Percentiles rank a stretch among this genome's conserved stretches.
These are phyloP conservation scores for Pectinophora gossypiella DNA, from an alignment of 1,140 invertebrate genomes.

Conservation along the genomic window DNA sequence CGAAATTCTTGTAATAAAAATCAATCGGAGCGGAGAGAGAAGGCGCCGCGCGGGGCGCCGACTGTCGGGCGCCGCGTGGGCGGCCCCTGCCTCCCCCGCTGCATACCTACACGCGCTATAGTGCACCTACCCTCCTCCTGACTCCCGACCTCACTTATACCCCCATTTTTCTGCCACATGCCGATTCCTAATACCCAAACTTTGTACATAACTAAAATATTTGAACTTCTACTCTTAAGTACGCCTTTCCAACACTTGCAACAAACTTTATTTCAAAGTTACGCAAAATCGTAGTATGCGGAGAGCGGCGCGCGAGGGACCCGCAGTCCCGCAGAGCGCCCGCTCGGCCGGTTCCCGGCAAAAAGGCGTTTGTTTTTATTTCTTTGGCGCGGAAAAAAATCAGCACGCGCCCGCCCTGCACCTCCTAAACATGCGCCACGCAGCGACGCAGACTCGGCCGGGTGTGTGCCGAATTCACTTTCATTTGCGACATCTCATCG, in stretches of 20 bases:
- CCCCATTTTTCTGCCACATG: conserved; percentile 10
- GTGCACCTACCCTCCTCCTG: conserved; percentile 39
- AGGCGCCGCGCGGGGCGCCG: conserved; percentile 63
- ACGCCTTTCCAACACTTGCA: too few relatives aligned
- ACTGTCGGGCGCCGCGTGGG: conserved; percentile 41
- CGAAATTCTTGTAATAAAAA: conserved; percentile 76
- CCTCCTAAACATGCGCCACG: conserved; percentile 74
- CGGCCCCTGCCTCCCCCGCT: conserved; percentile 24
- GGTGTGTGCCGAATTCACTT: conserved; percentile 70
- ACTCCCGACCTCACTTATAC: conserved; percentile 9
- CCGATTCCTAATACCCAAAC: background rate
- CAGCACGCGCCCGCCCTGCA: conserved; percentile 67
- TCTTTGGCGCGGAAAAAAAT: conserved; percentile 70
- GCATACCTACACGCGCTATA: conserved; percentile 43
- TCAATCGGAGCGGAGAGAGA: conserved; percentile 73
- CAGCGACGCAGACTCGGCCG: conserved; percentile 69
- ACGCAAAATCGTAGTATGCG: background rate
- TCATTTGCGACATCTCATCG: conserved; percentile 72
- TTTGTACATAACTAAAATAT: background rate
- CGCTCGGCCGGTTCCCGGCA: conserved; percentile 48
- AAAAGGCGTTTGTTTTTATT: conserved; percentile 71
- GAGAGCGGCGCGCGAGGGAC: conserved; percentile 6
- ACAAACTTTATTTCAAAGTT: too few relatives aligned
- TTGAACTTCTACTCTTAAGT: too few relatives aligned
- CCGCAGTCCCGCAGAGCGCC: conserved; percentile 21